These are phyloP conservation scores for Drosophila robusta DNA, from an alignment of 2,888 invertebrate species.

Conservation along the genomic window DNA sequence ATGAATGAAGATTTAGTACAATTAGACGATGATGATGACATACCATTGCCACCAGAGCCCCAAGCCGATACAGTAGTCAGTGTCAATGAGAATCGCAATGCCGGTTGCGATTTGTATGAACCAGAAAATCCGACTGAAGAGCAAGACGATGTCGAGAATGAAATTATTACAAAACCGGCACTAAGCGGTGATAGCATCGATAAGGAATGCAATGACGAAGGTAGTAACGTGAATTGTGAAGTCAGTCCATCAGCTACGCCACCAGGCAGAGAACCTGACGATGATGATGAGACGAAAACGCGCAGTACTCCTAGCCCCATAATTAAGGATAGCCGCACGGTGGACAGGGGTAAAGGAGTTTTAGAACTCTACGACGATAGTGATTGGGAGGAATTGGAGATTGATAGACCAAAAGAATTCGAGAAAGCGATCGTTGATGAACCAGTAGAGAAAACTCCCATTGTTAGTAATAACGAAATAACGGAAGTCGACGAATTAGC, in stretches of 20 bases:
- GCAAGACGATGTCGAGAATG: constrained; percentile 38
- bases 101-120: constrained; percentile 80
- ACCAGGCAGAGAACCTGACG: constrained; percentile 24
- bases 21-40: constrained; percentile 84
- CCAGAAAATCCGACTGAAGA: constrained; percentile 84
- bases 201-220: constrained; percentile 21
- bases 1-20: constrained; percentile 85
- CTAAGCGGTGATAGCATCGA: not conserved
- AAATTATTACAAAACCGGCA: constrained; percentile 23
- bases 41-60: constrained; percentile 83
- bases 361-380: constrained; percentile 87
- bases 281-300: constrained; percentile 41
- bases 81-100: constrained; percentile 23
- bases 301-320: constrained; percentile 66
- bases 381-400: constrained; percentile 85
- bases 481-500: constrained; percentile 15
- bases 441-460: constrained; percentile 8
- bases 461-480: constrained; percentile 10
- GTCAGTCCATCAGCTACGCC: constrained; percentile 10
- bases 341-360: constrained; percentile 84
- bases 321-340: constrained; percentile 50
- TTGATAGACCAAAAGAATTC: constrained; percentile 80
- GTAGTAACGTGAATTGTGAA: constrained; percentile 8
- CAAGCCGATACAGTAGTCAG: constrained; percentile 36
- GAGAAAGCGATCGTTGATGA: constrained; percentile 85